Evolutionary conservation across 1,140 invertebrate species (phyloP), one percentile per base, ranked within the genome.

Genomic region (Ceratina australensis): DNA sequence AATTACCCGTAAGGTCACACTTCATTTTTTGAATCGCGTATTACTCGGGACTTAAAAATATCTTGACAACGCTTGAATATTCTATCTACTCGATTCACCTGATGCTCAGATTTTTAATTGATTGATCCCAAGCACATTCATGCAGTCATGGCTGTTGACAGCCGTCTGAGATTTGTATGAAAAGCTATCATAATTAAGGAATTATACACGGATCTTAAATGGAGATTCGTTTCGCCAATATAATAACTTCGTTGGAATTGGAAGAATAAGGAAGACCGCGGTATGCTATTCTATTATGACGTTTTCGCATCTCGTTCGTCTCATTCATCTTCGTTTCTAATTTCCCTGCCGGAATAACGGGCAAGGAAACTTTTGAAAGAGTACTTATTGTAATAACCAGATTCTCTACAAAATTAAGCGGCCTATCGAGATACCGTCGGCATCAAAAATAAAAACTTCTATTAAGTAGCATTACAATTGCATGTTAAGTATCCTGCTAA

Each of bases 401-500:
- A 22, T 47, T 20, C 33, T 16, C 69, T 47, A 2, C 52, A 15
- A 63, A 72, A 63, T 61, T 72, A 72, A 72, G 24, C 57, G 22
- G 24, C 47, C 59, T n/a, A 57, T 52, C 68, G 68, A 24, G 68
- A 71, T 24, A 26, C 22, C 20, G 20, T 8, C 24, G 0, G 18
- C 33, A 47, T n/a, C 15, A 13, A 16, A 57, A 67, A 66, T 24
- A 66, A 20, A 67, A 74, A 49, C 50, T 74, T 57, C 33, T 22
- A 57, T 67, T 57, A 67, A 47, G 52, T 67, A 57, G 63, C 33
- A 66, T 74, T 74, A 74, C 66, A 74, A 67, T 74, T 67, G 61
- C 61, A 26, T 26, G 42, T 72, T 57, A 57, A 74, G 52, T 20
- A 5, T 28, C 26, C 47, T 24, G 33, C 56, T 76, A 47, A 57